Evolutionary conservation across 1,140 invertebrate species (phyloP).

Genomic region (Pseudomyrmex sp.): DNA sequence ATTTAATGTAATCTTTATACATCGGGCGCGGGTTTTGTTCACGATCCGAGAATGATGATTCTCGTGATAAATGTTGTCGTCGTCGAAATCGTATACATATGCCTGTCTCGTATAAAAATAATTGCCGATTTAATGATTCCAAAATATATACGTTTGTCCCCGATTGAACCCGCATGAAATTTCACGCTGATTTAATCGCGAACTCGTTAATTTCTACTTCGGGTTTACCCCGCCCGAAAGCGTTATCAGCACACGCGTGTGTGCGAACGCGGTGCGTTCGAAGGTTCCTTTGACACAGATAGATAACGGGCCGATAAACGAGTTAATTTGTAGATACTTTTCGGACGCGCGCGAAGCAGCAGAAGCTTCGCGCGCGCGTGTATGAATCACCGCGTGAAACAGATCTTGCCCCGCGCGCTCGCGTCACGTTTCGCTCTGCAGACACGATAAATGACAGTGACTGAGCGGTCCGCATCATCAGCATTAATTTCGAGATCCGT

Average conservation of each 20-base stretch:
- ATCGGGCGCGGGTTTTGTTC: neutral
- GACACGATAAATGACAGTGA: slow-evolving; percentile 49
- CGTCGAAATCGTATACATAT: neutral
- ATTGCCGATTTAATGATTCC: neutral
- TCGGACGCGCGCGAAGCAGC: slow-evolving; percentile 9
- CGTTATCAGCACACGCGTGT: slow-evolving; percentile 20
- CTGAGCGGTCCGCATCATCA: slow-evolving; percentile 38
- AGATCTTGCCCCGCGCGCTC: slow-evolving; percentile 6
- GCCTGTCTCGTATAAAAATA: neutral
- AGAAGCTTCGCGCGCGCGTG: neutral
- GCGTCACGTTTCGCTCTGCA: slow-evolving; percentile 10
- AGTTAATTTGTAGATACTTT: slow-evolving; percentile 55
- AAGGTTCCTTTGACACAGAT: slow-evolving; percentile 44
- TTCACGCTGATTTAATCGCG: neutral
- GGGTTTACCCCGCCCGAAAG: slow-evolving; percentile 16
- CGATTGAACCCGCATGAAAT: neutral
- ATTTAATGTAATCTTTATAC: neutral
- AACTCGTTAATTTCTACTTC: slow-evolving; percentile 15
- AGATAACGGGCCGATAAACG: slow-evolving; percentile 52
- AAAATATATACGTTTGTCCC: neutral
- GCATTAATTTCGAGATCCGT: slow-evolving; percentile 49
- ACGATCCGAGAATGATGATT: neutral
- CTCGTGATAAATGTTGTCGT: neutral
- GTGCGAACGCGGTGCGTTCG: neutral
- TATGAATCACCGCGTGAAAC: slow-evolving; percentile 47